phyloP scores from a whole-genome alignment of 1,140 invertebrate genomes.

The Protaetia brevitarsis region DNA sequence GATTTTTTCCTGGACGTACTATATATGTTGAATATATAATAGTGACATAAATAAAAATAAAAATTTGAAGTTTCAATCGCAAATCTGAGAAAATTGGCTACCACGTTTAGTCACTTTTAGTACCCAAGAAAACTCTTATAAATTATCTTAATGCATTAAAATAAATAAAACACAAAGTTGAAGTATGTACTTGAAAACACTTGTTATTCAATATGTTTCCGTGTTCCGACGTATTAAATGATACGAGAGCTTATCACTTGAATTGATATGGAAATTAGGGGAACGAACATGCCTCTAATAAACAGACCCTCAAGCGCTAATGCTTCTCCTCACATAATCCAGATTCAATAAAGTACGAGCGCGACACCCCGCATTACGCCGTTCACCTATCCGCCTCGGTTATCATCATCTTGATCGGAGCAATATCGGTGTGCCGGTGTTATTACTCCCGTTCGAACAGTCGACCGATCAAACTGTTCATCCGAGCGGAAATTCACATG shows the following conservation, averaged over 20 bases:
- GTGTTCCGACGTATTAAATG: not conserved
- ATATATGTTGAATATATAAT: too few species aligned
- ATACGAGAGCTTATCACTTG: not conserved
- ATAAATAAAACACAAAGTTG: too few species aligned
- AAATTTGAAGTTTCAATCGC: too few species aligned
- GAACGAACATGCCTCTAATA: constrained; percentile 3
- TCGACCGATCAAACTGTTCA: constrained; percentile 1
- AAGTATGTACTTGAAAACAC: too few species aligned
- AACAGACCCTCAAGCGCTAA: not conserved
- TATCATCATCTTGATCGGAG: not conserved
- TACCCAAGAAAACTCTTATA: too few species aligned
- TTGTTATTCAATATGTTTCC: constrained; percentile 9
- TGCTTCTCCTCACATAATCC: constrained; percentile 11
- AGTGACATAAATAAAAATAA: too few species aligned
- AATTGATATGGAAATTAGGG: constrained; percentile 8
- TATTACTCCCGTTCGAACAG: not conserved
- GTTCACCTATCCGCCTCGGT: not conserved
- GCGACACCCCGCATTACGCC: not conserved
- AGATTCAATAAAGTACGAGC: not conserved
- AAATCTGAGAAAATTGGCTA: too few species aligned
- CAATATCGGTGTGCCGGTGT: not conserved
- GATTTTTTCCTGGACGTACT: too few species aligned
- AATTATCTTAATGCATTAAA: too few species aligned
- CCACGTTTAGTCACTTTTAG: too few species aligned
- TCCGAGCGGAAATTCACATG: constrained; percentile 7